Evolutionary conservation across 2,888 invertebrate species (phyloP), one percentile per base, ranked within the genome.

Genomic region (Camptogramma bilineatum): DNA sequence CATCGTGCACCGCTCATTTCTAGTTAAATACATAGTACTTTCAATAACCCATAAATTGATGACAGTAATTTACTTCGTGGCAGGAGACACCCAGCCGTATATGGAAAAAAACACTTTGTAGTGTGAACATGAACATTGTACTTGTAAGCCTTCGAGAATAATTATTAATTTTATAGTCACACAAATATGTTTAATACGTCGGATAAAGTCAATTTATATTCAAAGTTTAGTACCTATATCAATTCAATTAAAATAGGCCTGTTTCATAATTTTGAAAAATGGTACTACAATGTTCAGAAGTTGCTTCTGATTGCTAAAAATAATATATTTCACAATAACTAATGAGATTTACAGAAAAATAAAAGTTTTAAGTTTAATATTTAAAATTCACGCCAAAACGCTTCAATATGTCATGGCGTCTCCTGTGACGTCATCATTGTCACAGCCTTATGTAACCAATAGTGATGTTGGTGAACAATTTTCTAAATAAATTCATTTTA

Each of bases 1-100:
- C 53, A 46, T 52, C 54, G 44, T 60, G 60, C 47, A 56, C 31
- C 51, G 42, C 52, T 52, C n/a, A 53, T 62, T 58, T 31, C 55
- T 21, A 47, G 56, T 47, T 52, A 56, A 62, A 50, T 21, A 65
- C 44, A 57, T 39, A 61, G 53, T 52, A 57, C 59, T 68, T 59
- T 74, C 66, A 71, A 71, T 69, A 70, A 67, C 69, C 68, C 69
- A 75, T 75, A 69, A 74, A 74, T 67, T 71, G 62, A 70, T 65
- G 65, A 52, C 47, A 50, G 64, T 62, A 63, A 67, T 70, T 73
- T 69, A 67, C 66, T 69, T 54, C 55, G 62, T 62, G 55, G 52
- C 50, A 68, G 52, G 52, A 48, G 60, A 65, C 65, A 19, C 28
- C 57, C 48, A 59, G 55, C 73, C 71, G 62, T 79, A 72, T 73